Percentiles rank a stretch among this genome's conserved stretches.
These are phyloP conservation scores for Poecilus cupreus DNA, from an alignment of 2,888 invertebrate genomes.

Conservation along the genomic window DNA sequence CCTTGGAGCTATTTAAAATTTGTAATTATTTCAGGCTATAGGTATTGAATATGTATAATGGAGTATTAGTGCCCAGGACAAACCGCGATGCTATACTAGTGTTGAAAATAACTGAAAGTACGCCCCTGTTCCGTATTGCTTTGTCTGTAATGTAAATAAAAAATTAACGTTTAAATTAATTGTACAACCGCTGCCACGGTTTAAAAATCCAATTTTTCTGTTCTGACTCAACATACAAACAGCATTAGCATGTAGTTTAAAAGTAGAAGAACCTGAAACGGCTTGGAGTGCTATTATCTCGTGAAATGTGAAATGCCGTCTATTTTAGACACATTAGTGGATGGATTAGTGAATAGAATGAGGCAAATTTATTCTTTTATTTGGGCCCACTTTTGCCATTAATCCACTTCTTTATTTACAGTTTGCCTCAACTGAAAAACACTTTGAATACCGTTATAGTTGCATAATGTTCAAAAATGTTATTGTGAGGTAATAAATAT, in stretches of 20 bases:
- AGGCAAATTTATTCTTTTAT: slow-evolving; percentile 11
- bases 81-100: too few relatives aligned
- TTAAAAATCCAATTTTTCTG: slow-evolving; percentile 41
- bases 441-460: background rate
- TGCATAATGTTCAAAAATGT: slow-evolving; percentile 14
- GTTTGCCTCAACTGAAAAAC: background rate
- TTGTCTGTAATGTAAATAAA: background rate
- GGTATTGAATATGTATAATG: too few relatives aligned
- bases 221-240: slow-evolving; percentile 34
- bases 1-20: too few relatives aligned
- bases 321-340: slow-evolving; percentile 23
- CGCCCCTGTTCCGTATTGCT: background rate
- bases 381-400: background rate
- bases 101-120: background rate
- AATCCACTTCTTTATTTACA: slow-evolving; percentile 24
- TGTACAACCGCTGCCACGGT: background rate
- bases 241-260: slow-evolving; percentile 31
- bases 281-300: slow-evolving; percentile 21
- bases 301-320: slow-evolving; percentile 10
- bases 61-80: too few relatives aligned
- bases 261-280: slow-evolving; percentile 15
- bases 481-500: slow-evolving; percentile 13
- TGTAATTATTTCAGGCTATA: too few relatives aligned
- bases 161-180: slow-evolving; percentile 29
- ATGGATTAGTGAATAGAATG: background rate